Percentiles rank a stretch among this genome's conserved stretches.
Conservation (phyloP, 2,113 vertebrate species). For the Podarcis raffonei region DNA sequence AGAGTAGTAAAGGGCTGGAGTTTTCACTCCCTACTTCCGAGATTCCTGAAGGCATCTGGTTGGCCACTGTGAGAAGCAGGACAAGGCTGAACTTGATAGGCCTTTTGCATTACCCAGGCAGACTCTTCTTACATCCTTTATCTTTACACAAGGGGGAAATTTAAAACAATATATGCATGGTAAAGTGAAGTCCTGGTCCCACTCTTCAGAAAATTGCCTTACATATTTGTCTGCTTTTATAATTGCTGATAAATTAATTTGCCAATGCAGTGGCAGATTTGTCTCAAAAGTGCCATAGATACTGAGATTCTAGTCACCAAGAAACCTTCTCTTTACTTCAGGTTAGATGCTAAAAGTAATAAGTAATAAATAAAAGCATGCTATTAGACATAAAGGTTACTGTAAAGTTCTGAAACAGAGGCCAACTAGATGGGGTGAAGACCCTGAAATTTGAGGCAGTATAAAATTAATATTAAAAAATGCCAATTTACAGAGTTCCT, state of each 20-base stretch:
- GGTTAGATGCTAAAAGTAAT: not conserved
- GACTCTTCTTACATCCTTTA: not conserved
- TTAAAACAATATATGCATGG: not conserved
- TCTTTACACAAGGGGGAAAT: not conserved
- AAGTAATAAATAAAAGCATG: too few relatives aligned
- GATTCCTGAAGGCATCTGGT: not conserved
- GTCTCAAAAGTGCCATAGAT: not conserved
- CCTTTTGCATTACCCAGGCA: not conserved
- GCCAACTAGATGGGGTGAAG: not conserved
- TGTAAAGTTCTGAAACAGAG: not conserved
- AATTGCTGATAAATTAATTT: not conserved
- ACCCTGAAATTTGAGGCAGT: not conserved
- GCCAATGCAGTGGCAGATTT: not conserved
- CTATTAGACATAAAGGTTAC: not conserved
- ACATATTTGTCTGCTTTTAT: not conserved
- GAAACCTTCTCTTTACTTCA: not conserved
- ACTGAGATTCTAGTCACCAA: not conserved
- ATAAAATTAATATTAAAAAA: not conserved
- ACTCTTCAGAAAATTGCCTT: not conserved
- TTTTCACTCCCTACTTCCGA: not conserved
- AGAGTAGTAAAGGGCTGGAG: too few relatives aligned
- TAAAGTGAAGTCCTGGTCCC: not conserved
- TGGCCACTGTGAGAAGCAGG: not conserved
- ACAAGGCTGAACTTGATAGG: not conserved
- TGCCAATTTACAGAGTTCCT: not conserved